These are phyloP conservation scores for Mesochorus sp. DNA, from an alignment of 2,888 invertebrate species.

Conservation along the genomic window DNA sequence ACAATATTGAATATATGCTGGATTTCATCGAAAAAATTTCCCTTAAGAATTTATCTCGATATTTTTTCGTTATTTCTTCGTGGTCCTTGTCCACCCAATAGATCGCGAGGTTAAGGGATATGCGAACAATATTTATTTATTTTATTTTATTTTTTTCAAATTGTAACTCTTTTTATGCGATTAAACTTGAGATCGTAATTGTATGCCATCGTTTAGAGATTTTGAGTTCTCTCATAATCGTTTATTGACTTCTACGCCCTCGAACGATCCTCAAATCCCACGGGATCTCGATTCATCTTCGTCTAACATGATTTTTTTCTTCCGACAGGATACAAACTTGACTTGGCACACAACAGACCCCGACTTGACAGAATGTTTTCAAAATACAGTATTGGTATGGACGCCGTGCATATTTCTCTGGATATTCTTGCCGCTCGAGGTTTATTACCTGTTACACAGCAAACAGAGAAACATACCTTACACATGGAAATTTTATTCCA, in stretches of 20 bases:
- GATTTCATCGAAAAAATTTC: background rate
- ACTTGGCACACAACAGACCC: constrained; percentile 93
- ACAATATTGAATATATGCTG: no score
- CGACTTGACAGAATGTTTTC: constrained; percentile 94
- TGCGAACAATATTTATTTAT: no score
- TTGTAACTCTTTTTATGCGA: no score
- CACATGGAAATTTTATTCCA: constrained; percentile 87
- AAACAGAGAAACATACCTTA: constrained; percentile 89
- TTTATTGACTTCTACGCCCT: no score
- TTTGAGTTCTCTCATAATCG: no score
- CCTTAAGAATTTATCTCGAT: no score
- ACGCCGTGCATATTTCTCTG: constrained; percentile 93
- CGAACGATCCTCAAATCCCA: no score
- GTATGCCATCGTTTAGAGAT: no score
- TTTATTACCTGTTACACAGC: constrained; percentile 89
- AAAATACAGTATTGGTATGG: constrained; percentile 95
- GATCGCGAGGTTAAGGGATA: no score
- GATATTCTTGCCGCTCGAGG: constrained; percentile 89
- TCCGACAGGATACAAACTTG: constrained; percentile 89
- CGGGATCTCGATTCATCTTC: no score
- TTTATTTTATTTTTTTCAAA: no score
- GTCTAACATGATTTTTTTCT: constrained; percentile 76
- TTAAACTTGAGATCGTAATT: no score
- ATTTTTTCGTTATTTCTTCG: background rate
- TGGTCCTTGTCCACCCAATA: background rate